Conservation (phyloP, 92 coral and sea anemone genomes). For the Hydrozoanthus gracilis region DNA sequence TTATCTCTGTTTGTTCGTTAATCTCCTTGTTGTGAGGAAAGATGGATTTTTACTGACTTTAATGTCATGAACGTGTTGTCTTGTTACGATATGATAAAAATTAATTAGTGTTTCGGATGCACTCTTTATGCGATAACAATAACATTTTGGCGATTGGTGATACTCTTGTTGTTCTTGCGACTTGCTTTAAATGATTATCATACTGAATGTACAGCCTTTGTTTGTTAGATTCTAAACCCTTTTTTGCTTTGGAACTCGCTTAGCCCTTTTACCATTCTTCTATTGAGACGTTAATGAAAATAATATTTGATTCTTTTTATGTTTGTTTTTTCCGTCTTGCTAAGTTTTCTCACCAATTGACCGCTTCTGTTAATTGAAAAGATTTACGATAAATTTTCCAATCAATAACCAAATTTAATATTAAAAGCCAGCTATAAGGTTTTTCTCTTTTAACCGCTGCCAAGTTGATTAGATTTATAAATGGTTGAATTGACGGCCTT, state of each 20-base stretch:
- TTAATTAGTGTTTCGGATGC: neutral
- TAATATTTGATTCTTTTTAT: neutral
- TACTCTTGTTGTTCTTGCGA: neutral
- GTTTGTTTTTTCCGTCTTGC: neutral
- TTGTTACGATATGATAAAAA: neutral
- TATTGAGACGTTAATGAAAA: neutral
- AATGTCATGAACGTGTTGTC: slow-evolving; percentile 7
- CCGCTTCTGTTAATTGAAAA: neutral
- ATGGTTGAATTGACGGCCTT: neutral
- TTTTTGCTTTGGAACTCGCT: neutral
- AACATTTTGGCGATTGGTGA: neutral
- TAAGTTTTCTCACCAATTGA: too few relatives aligned
- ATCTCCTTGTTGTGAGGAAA: neutral
- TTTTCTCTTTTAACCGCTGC: neutral
- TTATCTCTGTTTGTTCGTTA: neutral
- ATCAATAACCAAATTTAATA: neutral
- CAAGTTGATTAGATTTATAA: neutral
- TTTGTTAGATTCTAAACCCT: neutral
- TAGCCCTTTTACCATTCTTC: neutral
- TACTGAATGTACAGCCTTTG: neutral
- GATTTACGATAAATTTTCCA: neutral
- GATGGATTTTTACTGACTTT: neutral
- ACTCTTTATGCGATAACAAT: neutral
- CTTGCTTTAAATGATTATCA: neutral
- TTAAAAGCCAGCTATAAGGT: neutral